phyloP scores from a whole-genome alignment of 2,888 invertebrate species.

The Plagodis dolabraria region DNA sequence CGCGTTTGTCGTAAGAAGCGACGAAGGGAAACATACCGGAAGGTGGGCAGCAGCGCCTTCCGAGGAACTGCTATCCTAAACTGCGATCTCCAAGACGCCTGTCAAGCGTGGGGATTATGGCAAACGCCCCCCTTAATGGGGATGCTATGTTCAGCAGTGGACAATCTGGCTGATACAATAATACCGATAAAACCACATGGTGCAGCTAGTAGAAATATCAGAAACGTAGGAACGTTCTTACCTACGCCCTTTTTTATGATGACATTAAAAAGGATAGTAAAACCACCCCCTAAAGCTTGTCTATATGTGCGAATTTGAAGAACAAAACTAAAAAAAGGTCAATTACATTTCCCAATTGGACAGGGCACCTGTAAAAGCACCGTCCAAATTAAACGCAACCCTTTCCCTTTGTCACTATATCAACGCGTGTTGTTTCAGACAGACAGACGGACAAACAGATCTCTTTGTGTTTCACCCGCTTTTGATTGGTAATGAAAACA shows the following conservation, averaged over 20 bases:
- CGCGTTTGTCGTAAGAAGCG: too few relatives aligned
- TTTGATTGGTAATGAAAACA: constrained; percentile 71
- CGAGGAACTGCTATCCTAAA: too few relatives aligned
- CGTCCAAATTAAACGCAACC: constrained; percentile 58
- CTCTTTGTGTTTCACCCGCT: constrained; percentile 64
- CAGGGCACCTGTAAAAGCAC: constrained; percentile 37
- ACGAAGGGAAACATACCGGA: too few relatives aligned
- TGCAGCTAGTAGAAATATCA: too few relatives aligned
- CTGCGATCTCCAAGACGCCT: too few relatives aligned
- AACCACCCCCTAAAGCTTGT: not conserved
- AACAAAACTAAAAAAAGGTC: constrained; percentile 40
- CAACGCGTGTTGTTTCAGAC: constrained; percentile 75
- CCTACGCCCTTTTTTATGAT: not conserved
- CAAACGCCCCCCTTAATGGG: too few relatives aligned
- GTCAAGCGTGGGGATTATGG: too few relatives aligned
- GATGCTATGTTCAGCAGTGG: too few relatives aligned
- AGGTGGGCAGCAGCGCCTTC: too few relatives aligned
- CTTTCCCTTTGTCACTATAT: constrained; percentile 67
- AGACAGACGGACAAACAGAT: constrained; percentile 68
- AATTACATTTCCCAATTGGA: constrained; percentile 33
- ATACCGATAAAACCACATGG: too few relatives aligned
- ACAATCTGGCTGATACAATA: too few relatives aligned
- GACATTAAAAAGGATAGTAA: not conserved
- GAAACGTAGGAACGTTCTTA: too few relatives aligned
- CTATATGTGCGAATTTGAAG: constrained; percentile 9